phyloP scores from a whole-genome alignment of 1,140 invertebrate species.

The Papilio polytes region DNA sequence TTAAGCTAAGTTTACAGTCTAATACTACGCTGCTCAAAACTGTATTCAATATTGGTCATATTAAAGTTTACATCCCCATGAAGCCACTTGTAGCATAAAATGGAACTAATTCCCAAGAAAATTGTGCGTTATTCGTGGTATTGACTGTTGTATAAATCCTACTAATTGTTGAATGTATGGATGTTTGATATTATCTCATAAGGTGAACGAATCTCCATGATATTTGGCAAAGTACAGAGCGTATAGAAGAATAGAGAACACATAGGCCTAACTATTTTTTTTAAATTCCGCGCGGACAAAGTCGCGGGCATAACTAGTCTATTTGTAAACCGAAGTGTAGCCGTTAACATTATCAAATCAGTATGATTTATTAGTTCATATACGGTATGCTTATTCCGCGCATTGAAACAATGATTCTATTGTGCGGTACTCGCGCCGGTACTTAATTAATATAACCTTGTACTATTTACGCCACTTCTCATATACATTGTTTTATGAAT shows the following conservation, averaged over 20 bases:
- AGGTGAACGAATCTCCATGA: constrained; percentile 29
- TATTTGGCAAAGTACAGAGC: neutral
- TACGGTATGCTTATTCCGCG: constrained; percentile 33
- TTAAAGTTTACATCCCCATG: constrained; percentile 49
- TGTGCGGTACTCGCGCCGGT: constrained; percentile 15
- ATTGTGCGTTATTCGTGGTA: too few species aligned
- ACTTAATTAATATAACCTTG: constrained; percentile 19
- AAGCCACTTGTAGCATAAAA: too few species aligned
- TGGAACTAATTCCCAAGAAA: too few species aligned
- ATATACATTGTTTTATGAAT: neutral
- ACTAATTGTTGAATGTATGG: too few species aligned
- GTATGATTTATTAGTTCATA: constrained; percentile 40
- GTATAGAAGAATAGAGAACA: too few species aligned
- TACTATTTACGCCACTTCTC: neutral
- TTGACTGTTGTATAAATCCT: too few species aligned
- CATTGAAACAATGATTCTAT: constrained; percentile 36
- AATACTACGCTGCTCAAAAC: neutral
- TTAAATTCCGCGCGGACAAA: neutral
- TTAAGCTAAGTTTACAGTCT: neutral
- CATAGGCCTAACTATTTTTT: neutral
- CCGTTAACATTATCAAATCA: constrained; percentile 39
- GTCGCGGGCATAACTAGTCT: neutral
- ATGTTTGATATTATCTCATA: too few species aligned
- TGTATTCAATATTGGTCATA: neutral
- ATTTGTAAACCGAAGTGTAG: constrained; percentile 26